phyloP scores from a whole-genome alignment of 2,113 vertebrate species.

The Merops nubicus region DNA sequence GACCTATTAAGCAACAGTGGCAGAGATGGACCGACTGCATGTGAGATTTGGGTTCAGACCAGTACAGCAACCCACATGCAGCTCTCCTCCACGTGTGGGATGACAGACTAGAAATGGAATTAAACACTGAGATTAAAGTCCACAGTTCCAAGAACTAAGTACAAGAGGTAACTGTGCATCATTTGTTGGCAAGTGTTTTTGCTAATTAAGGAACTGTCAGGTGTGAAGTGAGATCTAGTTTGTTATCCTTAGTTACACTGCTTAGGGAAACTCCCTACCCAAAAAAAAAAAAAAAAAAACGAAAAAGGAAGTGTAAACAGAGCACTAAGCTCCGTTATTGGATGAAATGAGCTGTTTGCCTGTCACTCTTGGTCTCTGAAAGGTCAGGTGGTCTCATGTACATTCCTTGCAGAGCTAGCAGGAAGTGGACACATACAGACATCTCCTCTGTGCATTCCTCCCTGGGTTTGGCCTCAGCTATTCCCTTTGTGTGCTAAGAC shows the following conservation, averaged over 20 bases:
- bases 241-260: not conserved
- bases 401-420: not conserved
- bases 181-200: not conserved
- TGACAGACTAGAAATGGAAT: not conserved
- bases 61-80: not conserved
- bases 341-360: not conserved
- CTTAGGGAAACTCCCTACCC: not conserved
- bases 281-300: too few relatives aligned
- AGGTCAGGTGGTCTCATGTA: not conserved
- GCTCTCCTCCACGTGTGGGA: not conserved
- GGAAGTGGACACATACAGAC: not conserved
- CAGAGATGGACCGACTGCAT: not conserved
- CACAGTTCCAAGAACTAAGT: not conserved
- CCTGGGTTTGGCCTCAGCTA: not conserved
- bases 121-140: not conserved
- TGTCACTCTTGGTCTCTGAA: not conserved
- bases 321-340: rapidly evolving
- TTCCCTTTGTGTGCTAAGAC: not conserved
- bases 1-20: not conserved
- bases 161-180: not conserved
- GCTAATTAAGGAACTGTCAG: not conserved
- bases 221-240: not conserved
- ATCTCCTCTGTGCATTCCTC: not conserved
- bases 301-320: not conserved
- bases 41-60: not conserved